Evolutionary conservation across 2,113 vertebrate genomes (phyloP), one percentile per base, ranked within the genome.

Genomic region (Gavia stellata): DNA sequence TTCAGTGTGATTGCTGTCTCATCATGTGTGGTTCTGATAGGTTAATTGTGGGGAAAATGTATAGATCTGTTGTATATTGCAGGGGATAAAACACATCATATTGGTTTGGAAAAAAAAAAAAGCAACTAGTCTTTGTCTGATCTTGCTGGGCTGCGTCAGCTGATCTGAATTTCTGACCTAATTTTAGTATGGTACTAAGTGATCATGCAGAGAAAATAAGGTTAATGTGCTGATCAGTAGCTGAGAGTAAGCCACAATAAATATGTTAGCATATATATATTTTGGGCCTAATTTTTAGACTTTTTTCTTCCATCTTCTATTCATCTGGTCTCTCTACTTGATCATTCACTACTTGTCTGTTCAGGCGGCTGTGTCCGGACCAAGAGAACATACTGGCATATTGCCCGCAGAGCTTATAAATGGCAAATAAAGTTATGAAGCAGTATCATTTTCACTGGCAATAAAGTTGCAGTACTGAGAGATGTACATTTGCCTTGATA

Each of bases 141-240:
- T 95, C 73, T 96, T 96, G 58, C 86, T 95, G 91, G 88, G 79
- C 88, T 92, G 96, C 97, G 87, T 97, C 95, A 96, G 93, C 91
- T 98, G 98, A 98, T 98, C 96, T 97, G 97, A 97, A 96, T 98
- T 97, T 98, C 94, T 98, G 98, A 98, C 98, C 98, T 98, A 98
- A 97, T 98, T 98, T 98, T 97, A 65, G 86, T 77, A 52, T 40
- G 78, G 67, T 96, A 91, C 81, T 97, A 93, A 89, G 94, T 12
- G 1, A 86, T 91, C 90, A 93, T 89, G 94, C 90, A 10, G 92
- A 95, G 96, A 97, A 98, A 98, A 98, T 83, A 98, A 98, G 96
- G 96, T 97, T 98, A 98, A 97, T 88, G 83, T 97, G 96, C 92
- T 97, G 93, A 97, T 97, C 91, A 61, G 94, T 45, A 65, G 86